Conservation (phyloP, 2,113 vertebrate species). For the Ifrita kowaldi region DNA sequence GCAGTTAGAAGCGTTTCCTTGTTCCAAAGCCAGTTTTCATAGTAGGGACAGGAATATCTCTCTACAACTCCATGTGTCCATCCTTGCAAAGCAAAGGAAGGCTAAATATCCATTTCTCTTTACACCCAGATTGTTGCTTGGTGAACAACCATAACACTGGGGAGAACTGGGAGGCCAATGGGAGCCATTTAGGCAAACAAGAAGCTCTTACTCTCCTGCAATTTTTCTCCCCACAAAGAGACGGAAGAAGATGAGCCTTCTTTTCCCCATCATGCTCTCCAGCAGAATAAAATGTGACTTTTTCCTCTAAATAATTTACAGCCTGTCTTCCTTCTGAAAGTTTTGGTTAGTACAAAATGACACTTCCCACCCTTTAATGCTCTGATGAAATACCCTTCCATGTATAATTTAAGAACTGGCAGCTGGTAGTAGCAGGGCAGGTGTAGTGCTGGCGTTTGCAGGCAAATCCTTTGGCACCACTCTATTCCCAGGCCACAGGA, state of each 20-base stretch:
- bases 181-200: neutral
- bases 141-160: neutral
- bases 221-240: neutral
- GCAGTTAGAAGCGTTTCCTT: neutral
- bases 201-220: neutral
- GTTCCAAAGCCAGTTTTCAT: neutral
- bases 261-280: constrained; percentile 10
- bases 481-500: neutral
- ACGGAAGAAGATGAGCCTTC: neutral
- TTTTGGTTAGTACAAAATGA: constrained; percentile 53
- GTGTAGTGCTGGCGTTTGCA: neutral
- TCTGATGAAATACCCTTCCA: constrained; percentile 57
- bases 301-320: constrained; percentile 63
- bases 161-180: neutral
- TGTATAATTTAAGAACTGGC: constrained; percentile 54
- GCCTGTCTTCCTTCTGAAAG: constrained; percentile 48
- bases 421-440: constrained; percentile 52
- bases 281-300: constrained; percentile 72
- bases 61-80: neutral
- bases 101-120: neutral
- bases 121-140: neutral
- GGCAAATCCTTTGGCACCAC: neutral
- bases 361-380: constrained; percentile 57
- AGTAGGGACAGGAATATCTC: neutral
- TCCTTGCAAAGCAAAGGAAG: neutral